Percentiles rank a stretch among this genome's conserved stretches.
Evolutionary conservation across 2,888 invertebrate species (phyloP).

Genomic region (Trachelus troglodyta): DNA sequence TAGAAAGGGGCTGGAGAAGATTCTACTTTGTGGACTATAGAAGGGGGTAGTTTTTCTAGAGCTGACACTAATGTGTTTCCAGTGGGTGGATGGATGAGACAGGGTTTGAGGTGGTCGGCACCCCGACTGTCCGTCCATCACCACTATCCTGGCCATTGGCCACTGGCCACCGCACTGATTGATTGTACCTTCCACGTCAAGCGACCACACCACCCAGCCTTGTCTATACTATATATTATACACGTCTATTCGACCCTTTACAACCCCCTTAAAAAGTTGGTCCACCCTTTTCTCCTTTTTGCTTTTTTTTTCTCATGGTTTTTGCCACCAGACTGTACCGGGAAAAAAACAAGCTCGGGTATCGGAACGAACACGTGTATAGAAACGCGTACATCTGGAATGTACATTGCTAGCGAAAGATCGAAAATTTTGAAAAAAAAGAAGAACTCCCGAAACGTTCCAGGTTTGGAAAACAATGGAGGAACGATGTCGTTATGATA

Average conservation of each 20-base stretch:
- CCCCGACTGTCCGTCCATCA: slow-evolving; percentile 34
- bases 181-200: slow-evolving; percentile 38
- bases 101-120: slow-evolving; percentile 24
- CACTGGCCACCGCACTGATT: slow-evolving; percentile 35
- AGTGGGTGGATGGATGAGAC: slow-evolving; percentile 23
- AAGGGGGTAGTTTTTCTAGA: slow-evolving; percentile 24
- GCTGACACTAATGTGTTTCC: slow-evolving; percentile 30
- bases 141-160: slow-evolving; percentile 22
- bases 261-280: too few relatives aligned
- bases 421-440: too few relatives aligned
- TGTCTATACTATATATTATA: neutral
- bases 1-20: neutral
- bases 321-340: too few relatives aligned
- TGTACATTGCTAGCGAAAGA: too few relatives aligned
- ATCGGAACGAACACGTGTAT: too few relatives aligned
- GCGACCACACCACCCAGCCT: neutral
- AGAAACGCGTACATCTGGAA: too few relatives aligned
- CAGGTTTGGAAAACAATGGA: too few relatives aligned
- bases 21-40: neutral
- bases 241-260: neutral
- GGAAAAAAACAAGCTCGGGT: too few relatives aligned
- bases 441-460: too few relatives aligned
- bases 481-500: too few relatives aligned
- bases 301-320: too few relatives aligned
- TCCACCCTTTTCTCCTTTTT: too few relatives aligned